Percentiles rank a stretch among this genome's conserved stretches.
Evolutionary conservation across 1,140 invertebrate genomes (phyloP).

Genomic region (Panulirus ornatus): DNA sequence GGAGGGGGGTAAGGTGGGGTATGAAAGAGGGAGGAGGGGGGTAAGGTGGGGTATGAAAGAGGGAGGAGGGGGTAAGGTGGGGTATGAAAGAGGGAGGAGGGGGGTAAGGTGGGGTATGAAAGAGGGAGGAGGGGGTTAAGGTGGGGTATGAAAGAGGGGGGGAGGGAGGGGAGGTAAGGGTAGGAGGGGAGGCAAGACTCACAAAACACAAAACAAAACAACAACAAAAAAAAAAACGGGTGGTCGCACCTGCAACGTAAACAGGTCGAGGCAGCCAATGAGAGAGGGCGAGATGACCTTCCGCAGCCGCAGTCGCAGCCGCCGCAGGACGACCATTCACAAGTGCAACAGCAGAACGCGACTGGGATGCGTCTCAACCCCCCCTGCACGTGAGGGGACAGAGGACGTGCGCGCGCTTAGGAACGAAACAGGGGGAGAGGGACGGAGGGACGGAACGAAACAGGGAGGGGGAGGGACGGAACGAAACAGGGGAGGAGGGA

Average conservation of each 20-base stretch:
- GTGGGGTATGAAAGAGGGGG: too few species aligned
- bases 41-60: not conserved
- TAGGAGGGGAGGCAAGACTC: not conserved
- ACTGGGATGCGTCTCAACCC: too few species aligned
- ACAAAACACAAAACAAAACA: too few species aligned
- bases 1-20: not conserved
- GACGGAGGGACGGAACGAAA: not conserved
- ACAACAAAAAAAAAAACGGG: too few species aligned
- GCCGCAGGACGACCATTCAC: too few species aligned
- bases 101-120: not conserved
- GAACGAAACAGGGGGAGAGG: not conserved
- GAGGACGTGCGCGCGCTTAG: too few species aligned
- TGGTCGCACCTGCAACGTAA: too few species aligned
- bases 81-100: not conserved
- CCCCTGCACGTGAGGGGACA: too few species aligned
- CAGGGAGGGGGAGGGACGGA: not conserved
- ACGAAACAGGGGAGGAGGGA: not conserved
- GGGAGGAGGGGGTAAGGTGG: not conserved
- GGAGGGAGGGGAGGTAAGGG: not conserved
- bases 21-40: not conserved
- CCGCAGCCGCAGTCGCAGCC: too few species aligned
- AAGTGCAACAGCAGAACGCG: too few species aligned
- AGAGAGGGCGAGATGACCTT: too few species aligned
- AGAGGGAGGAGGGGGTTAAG: not conserved
- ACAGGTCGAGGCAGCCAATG: too few species aligned